Evolutionary conservation across 2,888 invertebrate species (phyloP).

Genomic region (Himalopsyche japonica): DNA sequence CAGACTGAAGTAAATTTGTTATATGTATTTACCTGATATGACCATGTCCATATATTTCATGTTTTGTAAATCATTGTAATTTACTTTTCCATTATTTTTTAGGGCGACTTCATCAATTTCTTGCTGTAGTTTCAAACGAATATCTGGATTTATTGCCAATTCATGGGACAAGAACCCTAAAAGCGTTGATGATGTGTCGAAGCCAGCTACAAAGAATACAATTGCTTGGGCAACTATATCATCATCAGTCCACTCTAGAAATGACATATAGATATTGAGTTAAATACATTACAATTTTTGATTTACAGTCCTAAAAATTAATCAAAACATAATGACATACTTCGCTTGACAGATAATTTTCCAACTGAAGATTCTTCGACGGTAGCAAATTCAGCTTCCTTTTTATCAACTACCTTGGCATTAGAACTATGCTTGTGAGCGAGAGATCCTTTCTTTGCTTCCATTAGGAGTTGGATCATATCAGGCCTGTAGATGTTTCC

Average conservation of each 20-base stretch:
- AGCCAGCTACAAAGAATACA: constrained; percentile 46
- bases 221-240: constrained; percentile 45
- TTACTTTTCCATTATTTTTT: constrained; percentile 30
- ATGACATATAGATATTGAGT: too few species aligned
- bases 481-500: background rate
- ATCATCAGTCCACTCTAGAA: constrained; percentile 38
- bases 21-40: constrained; percentile 13
- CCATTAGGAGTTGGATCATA: too few species aligned
- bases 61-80: constrained; percentile 38
- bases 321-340: background rate
- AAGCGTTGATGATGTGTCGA: constrained; percentile 43
- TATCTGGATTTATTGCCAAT: constrained; percentile 43
- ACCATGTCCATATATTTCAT: constrained; percentile 38
- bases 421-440: background rate
- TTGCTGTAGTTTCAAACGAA: constrained; percentile 43
- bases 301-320: too few species aligned
- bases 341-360: constrained; percentile 27
- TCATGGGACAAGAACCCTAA: constrained; percentile 43
- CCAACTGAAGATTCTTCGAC: constrained; percentile 52
- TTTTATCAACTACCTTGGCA: constrained; percentile 35
- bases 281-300: too few species aligned
- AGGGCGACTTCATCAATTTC: constrained; percentile 46
- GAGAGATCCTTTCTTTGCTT: background rate
- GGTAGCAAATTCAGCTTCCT: constrained; percentile 50
- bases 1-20: too few species aligned